Conservation (phyloP, 2,888 invertebrate species). For the Dicyrtomina minuta region DNA sequence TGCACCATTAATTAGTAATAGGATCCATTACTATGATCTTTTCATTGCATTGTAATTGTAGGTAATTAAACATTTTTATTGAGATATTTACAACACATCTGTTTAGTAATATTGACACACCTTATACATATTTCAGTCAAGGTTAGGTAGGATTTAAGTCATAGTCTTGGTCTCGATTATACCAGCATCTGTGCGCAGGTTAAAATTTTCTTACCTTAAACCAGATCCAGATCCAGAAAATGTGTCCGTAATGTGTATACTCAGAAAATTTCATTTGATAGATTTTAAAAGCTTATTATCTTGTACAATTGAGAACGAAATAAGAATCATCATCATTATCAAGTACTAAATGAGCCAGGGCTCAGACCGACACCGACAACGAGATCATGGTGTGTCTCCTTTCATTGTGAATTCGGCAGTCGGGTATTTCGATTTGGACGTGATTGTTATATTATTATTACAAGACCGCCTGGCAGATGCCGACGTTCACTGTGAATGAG, state of each 20-base stretch:
- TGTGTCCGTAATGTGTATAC: too few species aligned
- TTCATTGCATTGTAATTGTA: too few species aligned
- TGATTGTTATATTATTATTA: background rate
- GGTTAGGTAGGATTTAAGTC: too few species aligned
- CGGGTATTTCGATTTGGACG: too few species aligned
- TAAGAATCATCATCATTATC: slow-evolving; percentile 20
- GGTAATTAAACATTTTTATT: too few species aligned
- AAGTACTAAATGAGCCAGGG: slow-evolving; percentile 5
- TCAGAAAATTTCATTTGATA: too few species aligned
- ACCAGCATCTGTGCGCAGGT: background rate
- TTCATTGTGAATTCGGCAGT: background rate
- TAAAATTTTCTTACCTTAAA: background rate
- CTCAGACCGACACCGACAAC: background rate
- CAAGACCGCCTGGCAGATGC: slow-evolving; percentile 19
- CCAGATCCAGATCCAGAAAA: background rate
- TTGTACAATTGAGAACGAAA: slow-evolving; percentile 1
- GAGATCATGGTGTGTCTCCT: background rate
- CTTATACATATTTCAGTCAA: too few species aligned
- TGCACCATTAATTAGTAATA: too few species aligned
- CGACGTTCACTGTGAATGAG: background rate
- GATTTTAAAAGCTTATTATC: slow-evolving; percentile 21
- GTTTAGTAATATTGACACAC: too few species aligned
- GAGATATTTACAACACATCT: too few species aligned
- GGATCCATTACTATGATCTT: too few species aligned
- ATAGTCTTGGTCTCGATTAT: too few species aligned